Base-by-base conservation (phyloP, 2,113 vertebrate species). In the Aleadryas rufinucha region DNA sequence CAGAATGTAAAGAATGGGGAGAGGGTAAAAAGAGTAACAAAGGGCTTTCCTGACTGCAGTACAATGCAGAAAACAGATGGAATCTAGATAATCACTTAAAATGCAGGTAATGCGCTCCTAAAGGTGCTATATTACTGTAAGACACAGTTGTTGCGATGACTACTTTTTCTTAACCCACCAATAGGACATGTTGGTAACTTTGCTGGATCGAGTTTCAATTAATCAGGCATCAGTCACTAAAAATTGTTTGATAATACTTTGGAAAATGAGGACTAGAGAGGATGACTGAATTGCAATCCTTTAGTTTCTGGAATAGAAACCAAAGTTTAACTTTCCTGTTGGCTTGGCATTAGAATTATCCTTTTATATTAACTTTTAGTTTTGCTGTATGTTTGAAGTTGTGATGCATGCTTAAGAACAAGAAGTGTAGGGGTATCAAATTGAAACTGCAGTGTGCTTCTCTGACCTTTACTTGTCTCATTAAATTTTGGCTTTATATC, bases 381-480 rank as follows among this genome's bases (percentile, higher is more conserved):
- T 92, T 93, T 87, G 16, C 42, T 70, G 60, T 86, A 6, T 87
- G 24, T 80, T 94, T 80, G 26, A 90, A 74, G 75, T 86, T 84
- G 44, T 12, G 47, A 37, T 84, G 45, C 39, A 17, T 63, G 13
- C 42, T 80, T 66, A 74, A 47, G 71, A 85, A 65, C 42, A 83
- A 76, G 41, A 63, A 78, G 45, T 57, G 30, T 49, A 35, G 26
- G 60, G 41, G 10, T 87, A 95, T 88, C 87, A 69, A 70, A 45
- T 16, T 64, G 79, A 56, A 92, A 75, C 84, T 94, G n/a, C 31
- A 68, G 16, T 49, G 64, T 94, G 80, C 88, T 94, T 68, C 86
- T 93, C 88, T 96, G 93, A 96, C 95, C 93, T 96, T 96, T 93
- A 94, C 90, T 95, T 95, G 95, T 96, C 93, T 97, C 93, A 96